Percentiles rank a stretch among this genome's conserved stretches.
These are phyloP conservation scores for Procavia capensis DNA, from an alignment of 2,113 vertebrate genomes.

Conservation along the genomic window DNA sequence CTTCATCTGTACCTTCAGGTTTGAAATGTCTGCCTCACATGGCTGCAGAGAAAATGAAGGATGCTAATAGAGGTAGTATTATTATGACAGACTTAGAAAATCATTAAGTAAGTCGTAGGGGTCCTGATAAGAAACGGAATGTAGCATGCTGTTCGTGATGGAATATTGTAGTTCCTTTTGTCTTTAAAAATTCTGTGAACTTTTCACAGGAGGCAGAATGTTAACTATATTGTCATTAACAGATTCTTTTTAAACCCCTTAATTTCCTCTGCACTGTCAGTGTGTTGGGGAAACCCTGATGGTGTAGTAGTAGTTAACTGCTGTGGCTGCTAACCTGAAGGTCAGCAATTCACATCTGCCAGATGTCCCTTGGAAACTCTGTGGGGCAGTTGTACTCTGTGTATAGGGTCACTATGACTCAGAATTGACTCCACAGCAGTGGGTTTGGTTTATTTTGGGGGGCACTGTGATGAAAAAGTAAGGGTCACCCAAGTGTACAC, in stretches of 20 bases:
- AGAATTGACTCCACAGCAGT: no score
- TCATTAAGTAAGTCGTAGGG: background rate
- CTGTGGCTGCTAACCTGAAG: no score
- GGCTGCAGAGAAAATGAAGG: background rate
- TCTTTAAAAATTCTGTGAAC: background rate
- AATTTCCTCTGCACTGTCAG: background rate
- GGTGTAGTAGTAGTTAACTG: no score
- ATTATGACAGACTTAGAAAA: background rate
- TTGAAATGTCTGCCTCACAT: background rate
- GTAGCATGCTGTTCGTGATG: rapidly evolving
- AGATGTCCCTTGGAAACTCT: no score
- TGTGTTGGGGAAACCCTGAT: no score
- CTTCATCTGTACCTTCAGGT: background rate
- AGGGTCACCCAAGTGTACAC: background rate
- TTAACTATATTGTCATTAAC: background rate
- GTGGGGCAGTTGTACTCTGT: no score
- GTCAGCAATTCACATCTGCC: no score
- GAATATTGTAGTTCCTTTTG: background rate
- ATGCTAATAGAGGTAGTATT: background rate
- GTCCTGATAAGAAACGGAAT: background rate
- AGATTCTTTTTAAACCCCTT: background rate
- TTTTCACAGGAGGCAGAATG: background rate
- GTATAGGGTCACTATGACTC: no score
- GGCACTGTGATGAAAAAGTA: background rate
- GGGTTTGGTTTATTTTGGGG: no score